Base-by-base conservation (phyloP, 2,113 vertebrate genomes). In the Terrapene triunguis region DNA sequence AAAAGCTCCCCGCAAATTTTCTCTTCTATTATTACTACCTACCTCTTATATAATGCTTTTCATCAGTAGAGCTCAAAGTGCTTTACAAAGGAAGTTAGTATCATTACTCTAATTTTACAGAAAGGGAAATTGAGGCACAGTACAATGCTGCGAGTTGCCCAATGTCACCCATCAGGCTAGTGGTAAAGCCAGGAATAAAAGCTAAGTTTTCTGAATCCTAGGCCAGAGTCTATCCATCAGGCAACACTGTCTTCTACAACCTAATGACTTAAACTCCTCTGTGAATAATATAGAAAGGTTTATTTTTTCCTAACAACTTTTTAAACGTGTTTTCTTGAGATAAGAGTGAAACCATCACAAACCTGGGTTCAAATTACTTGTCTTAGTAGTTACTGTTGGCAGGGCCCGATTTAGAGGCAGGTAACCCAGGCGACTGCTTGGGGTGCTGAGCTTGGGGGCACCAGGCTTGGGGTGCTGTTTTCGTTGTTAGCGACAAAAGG, bases 1-100 rank as follows among this genome's bases (percentile, higher is more conserved):
- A 25, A 50, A 90, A 81, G 50, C 82, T 92, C 91, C 79, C 57
- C 12, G 80, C 10, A 82, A 38, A 32, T 21, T 2, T 94, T 85
- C 38, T 62, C 3, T 72, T 85, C 38, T 29, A 42, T 88, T 82
- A 83, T 53, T 84, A 19, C 57, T 2, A 84, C 24, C 29, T 3
- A 72, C n/a, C 19, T 38, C n/a, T 10, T 72, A 72, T 38, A 5
- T 72, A 72, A 21, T 38, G 65, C 65, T 72, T 72, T 22, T 38
- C n/a, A 22, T 72, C 65, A 72, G 2, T 69, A 5, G 5, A 22
- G 19, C 9, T 72, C 65, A 72, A 38, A 72, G 65, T 72, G 65
- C 65, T 72, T 72, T 22, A 72, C 65, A 72, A 72, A 38, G 65
- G 19, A 72, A 72, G 17, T n/a, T 35, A n/a, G 35, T n/a, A 69